Percentiles rank a stretch among this genome's conserved stretches.
phyloP scores from a whole-genome alignment of 2,888 invertebrate genomes.

The Drosophila stalkeri region DNA sequence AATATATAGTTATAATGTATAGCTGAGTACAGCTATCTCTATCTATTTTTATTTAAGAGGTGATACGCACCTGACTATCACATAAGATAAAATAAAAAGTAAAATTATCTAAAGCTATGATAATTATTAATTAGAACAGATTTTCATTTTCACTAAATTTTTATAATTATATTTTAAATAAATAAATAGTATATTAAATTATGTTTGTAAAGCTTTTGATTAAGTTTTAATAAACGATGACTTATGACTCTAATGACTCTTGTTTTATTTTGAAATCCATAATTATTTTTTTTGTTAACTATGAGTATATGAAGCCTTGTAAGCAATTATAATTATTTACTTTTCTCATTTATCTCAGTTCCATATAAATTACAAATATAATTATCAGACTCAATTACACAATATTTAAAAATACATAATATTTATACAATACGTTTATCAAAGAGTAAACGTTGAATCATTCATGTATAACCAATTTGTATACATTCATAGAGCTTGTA shows the following conservation, averaged over 20 bases:
- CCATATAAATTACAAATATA: background rate
- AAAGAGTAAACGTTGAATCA: slow-evolving; percentile 29
- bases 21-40: background rate
- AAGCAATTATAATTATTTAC: slow-evolving; percentile 3
- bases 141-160: background rate
- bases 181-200: background rate
- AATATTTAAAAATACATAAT: slow-evolving; percentile 20
- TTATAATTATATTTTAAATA: background rate
- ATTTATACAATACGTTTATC: slow-evolving; percentile 28
- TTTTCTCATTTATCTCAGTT: background rate
- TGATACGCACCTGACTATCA: slow-evolving; percentile 29
- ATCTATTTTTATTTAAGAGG: background rate
- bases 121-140: background rate
- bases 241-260: background rate
- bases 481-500: background rate
- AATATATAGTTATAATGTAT: background rate
- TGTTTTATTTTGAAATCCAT: background rate
- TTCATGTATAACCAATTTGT: background rate
- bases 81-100: slow-evolving; percentile 1
- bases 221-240: background rate
- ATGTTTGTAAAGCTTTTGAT: background rate
- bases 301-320: background rate
- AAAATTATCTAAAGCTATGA: slow-evolving; percentile 10
- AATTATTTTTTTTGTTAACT: background rate
- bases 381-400: background rate